Conservation (phyloP, 2,888 invertebrate species). For the Latheticus oryzae region DNA sequence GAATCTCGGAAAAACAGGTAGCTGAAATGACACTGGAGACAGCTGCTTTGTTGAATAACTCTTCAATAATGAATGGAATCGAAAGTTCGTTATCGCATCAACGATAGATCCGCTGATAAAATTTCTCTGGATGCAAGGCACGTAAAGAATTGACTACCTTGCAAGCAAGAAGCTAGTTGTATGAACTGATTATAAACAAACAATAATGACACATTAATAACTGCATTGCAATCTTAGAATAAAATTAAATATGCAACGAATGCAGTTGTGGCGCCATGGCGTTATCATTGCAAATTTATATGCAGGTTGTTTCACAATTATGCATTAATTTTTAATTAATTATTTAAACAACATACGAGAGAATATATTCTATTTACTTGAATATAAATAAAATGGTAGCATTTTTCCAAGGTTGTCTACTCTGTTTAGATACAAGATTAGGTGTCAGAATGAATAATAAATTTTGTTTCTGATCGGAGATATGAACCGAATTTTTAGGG, state of each 20-base stretch:
- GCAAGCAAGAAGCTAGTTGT: not conserved
- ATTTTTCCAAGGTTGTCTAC: conserved; percentile 11
- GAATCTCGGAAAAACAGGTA: conserved; percentile 26
- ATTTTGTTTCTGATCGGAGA: conserved; percentile 2
- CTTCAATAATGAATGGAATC: conserved; percentile 24
- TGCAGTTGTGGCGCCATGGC: conserved; percentile 16
- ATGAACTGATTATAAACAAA: not conserved
- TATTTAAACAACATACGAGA: not conserved
- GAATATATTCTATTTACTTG: no score
- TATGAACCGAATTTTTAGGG: not conserved
- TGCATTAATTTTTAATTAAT: no score
- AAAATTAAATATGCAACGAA: conserved; percentile 16
- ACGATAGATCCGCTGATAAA: not conserved
- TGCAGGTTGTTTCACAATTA: conserved; percentile 26
- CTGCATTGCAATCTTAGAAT: conserved; percentile 9
- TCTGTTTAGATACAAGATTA: conserved; percentile 14
- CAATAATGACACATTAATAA: conserved; percentile 10
- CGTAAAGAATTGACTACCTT: conserved; percentile 1
- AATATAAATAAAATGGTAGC: conserved; percentile 2
- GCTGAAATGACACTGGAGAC: conserved; percentile 25
- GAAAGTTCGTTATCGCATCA: conserved; percentile 1
- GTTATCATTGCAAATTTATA: conserved; percentile 15
- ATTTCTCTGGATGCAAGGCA: conserved; percentile 6
- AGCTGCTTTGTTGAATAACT: conserved; percentile 14
- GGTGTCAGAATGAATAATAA: conserved; percentile 2